Conservation (phyloP, 1,140 invertebrate species). For the Pseudomyrmex concolor region DNA sequence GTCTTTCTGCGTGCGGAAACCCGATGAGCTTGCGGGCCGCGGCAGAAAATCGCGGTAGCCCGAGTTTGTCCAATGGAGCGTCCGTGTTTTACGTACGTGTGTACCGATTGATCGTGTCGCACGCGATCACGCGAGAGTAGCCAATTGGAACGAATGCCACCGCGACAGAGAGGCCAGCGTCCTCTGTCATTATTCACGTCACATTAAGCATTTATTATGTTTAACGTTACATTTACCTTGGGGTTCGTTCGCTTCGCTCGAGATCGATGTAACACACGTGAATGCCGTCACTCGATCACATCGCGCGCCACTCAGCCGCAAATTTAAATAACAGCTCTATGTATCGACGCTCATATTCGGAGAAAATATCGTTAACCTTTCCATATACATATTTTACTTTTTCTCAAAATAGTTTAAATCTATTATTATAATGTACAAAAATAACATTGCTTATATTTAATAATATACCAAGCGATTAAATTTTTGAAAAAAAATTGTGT, state of each 20-base stretch:
- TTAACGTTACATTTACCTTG: conserved; percentile 55
- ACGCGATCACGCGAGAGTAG: conserved; percentile 60
- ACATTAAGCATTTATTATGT: conserved; percentile 60
- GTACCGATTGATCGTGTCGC: conserved; percentile 23
- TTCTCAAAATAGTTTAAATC: neutral
- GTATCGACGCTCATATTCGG: neutral
- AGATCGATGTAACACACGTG: conserved; percentile 24
- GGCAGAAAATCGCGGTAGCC: neutral
- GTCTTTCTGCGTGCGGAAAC: neutral
- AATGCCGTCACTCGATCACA: conserved; percentile 19
- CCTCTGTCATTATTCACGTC: conserved; percentile 47
- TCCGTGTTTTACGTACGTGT: conserved; percentile 24
- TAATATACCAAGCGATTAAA: too few relatives aligned
- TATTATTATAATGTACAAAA: neutral
- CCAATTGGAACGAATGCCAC: conserved; percentile 39
- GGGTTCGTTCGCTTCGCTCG: conserved; percentile 40
- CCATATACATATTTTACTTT: neutral
- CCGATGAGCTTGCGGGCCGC: conserved; percentile 4
- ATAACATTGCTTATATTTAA: too few relatives aligned
- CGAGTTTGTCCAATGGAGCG: conserved; percentile 24
- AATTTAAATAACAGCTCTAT: conserved; percentile 24
- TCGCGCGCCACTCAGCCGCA: neutral
- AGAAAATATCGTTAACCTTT: neutral
- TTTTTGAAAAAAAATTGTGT: neutral
- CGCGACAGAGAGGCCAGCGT: conserved; percentile 1